Conservation (phyloP, 2,888 invertebrate species). For the Meteorus colon region DNA sequence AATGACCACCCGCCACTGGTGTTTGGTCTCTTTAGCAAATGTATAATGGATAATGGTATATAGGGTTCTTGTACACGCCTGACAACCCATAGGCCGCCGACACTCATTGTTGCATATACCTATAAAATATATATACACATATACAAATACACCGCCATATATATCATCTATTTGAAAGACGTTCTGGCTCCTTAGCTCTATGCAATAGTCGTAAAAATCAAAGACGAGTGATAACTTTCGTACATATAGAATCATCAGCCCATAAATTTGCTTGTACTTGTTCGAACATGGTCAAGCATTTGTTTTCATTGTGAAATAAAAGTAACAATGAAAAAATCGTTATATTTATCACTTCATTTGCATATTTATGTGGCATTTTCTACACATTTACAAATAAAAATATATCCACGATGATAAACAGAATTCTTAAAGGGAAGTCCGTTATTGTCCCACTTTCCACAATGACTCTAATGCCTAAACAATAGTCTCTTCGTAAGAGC, state of each 20-base stretch:
- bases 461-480: constrained; percentile 17
- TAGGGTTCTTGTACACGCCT: constrained; percentile 42
- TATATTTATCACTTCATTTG: too few relatives aligned
- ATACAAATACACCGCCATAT: neutral
- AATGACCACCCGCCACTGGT: constrained; percentile 55
- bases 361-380: too few relatives aligned
- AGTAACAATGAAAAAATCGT: too few relatives aligned
- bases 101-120: constrained; percentile 45
- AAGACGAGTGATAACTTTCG: constrained; percentile 7
- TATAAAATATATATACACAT: constrained; percentile 25
- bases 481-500: constrained; percentile 9
- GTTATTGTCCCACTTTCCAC: constrained; percentile 6
- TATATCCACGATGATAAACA: too few relatives aligned
- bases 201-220: neutral
- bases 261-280: neutral
- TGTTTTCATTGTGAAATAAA: too few relatives aligned
- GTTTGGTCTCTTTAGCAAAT: constrained; percentile 52
- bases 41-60: constrained; percentile 41
- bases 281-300: neutral
- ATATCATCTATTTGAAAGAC: constrained; percentile 30
- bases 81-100: constrained; percentile 41
- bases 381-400: too few relatives aligned
- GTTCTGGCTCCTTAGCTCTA: constrained; percentile 37
- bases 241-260: neutral
- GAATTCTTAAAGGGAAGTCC: too few relatives aligned